A percentile compares a stretch with the other conserved stretches of the same genome.
These are phyloP conservation scores for Gadus macrocephalus DNA, from an alignment of 2,113 vertebrate genomes.

Conservation along the genomic window DNA sequence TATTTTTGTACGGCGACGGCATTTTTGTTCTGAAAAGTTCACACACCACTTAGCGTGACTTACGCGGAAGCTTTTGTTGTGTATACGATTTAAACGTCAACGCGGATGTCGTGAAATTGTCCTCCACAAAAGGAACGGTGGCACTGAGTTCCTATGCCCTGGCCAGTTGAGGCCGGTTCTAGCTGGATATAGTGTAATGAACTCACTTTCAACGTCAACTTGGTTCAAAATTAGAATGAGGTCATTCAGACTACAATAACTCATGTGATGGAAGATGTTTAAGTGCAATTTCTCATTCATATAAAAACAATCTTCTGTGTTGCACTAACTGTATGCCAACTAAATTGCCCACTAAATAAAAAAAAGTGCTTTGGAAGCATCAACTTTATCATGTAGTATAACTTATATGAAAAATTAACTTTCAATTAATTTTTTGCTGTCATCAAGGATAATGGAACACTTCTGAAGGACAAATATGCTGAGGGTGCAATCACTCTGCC, in stretches of 20 bases:
- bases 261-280: slow-evolving; percentile 45
- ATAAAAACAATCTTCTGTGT: slow-evolving; percentile 48
- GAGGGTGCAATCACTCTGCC: slow-evolving; percentile 59
- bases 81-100: background rate
- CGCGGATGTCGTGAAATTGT: slow-evolving; percentile 26
- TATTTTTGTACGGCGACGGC: background rate
- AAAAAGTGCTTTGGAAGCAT: slow-evolving; percentile 64
- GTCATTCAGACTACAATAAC: slow-evolving; percentile 45
- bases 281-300: slow-evolving; percentile 41
- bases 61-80: no score
- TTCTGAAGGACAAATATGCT: slow-evolving; percentile 64
- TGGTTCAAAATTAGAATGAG: slow-evolving; percentile 50
- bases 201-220: slow-evolving; percentile 21
- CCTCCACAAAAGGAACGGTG: slow-evolving; percentile 10
- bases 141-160: slow-evolving; percentile 35
- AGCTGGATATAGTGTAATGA: background rate
- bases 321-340: slow-evolving; percentile 42
- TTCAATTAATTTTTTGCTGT: slow-evolving; percentile 65
- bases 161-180: slow-evolving; percentile 24
- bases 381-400: slow-evolving; percentile 62
- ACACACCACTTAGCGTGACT: no score
- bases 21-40: background rate
- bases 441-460: slow-evolving; percentile 45
- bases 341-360: slow-evolving; percentile 44
- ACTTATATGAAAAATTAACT: slow-evolving; percentile 59